Conservation (phyloP, 2,113 vertebrate genomes). For the Sciurus niger region DNA sequence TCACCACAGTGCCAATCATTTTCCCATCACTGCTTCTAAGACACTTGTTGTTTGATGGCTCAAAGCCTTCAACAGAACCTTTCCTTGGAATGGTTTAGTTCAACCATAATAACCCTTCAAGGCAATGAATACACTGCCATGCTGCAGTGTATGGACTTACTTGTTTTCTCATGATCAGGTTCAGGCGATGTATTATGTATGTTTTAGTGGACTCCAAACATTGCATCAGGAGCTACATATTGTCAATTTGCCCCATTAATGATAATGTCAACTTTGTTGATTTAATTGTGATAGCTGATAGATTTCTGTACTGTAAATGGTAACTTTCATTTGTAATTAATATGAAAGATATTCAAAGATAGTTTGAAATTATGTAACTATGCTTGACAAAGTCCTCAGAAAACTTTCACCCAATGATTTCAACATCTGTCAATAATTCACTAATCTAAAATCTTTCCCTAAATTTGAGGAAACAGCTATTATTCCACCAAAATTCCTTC, state of each 20-base stretch:
- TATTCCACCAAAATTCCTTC: not conserved
- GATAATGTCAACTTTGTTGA: not conserved
- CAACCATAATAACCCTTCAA: slow-evolving; percentile 89
- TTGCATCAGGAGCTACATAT: not conserved
- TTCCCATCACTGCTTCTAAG: slow-evolving; percentile 94
- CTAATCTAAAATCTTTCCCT: not conserved
- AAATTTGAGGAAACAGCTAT: not conserved
- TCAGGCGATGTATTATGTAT: not conserved
- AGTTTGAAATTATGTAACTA: not conserved
- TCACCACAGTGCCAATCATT: slow-evolving; percentile 95
- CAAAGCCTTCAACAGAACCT: slow-evolving; percentile 90
- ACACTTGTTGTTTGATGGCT: slow-evolving; percentile 91
- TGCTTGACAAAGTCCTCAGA: not conserved
- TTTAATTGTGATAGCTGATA: not conserved
- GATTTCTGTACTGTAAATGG: no score
- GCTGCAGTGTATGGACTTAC: slow-evolving; percentile 71
- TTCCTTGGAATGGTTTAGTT: slow-evolving; percentile 88
- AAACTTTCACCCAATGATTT: not conserved
- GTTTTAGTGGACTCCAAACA: not conserved
- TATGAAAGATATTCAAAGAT: not conserved
- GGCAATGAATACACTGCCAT: slow-evolving; percentile 93
- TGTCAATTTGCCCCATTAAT: not conserved
- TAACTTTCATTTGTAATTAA: not conserved
- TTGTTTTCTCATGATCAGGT: not conserved
- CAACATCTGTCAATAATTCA: not conserved